Evolutionary conservation across 2,888 invertebrate species (phyloP).

Genomic region (Eupsilia transversa): DNA sequence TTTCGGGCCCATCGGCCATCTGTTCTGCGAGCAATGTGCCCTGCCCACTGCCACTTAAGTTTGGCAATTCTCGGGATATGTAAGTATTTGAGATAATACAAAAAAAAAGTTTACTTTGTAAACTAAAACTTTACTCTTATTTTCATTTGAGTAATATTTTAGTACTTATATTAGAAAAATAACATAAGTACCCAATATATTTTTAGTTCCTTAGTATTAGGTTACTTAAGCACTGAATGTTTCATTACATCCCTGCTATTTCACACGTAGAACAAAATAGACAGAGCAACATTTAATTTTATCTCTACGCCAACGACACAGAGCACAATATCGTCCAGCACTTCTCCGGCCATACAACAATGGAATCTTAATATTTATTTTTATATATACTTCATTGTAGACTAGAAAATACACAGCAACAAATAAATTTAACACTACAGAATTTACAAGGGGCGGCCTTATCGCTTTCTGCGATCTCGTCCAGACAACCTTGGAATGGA

Average conservation of each 20-base stretch:
- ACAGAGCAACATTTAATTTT: constrained; percentile 20
- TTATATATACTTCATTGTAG: too few species aligned
- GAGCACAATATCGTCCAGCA: constrained; percentile 13
- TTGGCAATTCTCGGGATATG: too few species aligned
- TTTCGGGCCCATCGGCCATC: too few species aligned
- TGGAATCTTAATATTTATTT: too few species aligned
- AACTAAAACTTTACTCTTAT: neutral
- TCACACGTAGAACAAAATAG: neutral
- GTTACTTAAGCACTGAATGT: constrained; percentile 24
- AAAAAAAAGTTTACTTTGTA: neutral
- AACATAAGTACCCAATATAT: neutral
- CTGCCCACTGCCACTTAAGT: too few species aligned
- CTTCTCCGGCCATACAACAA: neutral
- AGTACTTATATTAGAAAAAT: neutral
- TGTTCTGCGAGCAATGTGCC: too few species aligned
- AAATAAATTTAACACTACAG: too few species aligned
- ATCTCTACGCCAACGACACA: constrained; percentile 22
- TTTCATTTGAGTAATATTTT: neutral
- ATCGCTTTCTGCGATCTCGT: too few species aligned
- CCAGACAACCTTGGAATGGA: too few species aligned
- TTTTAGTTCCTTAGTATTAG: neutral
- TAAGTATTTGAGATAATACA: too few species aligned
- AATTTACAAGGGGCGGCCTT: too few species aligned
- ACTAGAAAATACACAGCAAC: too few species aligned
- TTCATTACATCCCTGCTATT: constrained; percentile 25